phyloP scores from a whole-genome alignment of 1,140 invertebrate species.

The Atta colombica region DNA sequence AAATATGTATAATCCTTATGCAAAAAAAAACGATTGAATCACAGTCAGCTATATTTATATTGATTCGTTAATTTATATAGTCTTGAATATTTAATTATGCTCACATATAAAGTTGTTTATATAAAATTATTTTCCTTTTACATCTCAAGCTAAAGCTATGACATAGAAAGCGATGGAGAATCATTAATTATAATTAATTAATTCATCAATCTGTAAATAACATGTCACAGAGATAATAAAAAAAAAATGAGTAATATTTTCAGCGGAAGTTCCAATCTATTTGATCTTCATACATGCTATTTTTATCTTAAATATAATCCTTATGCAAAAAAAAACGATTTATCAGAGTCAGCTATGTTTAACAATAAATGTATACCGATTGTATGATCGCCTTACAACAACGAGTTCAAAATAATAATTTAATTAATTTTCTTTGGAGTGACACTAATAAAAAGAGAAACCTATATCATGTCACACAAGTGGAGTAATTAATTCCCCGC shows the following conservation, averaged over 20 bases:
- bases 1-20: not conserved
- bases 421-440: not conserved
- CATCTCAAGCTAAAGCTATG: not conserved
- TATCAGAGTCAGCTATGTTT: not conserved
- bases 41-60: not conserved
- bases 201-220: constrained; percentile 22
- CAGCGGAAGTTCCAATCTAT: not conserved
- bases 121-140: not conserved
- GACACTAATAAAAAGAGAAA: constrained; percentile 8
- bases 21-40: not conserved
- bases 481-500: not conserved
- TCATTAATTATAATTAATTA: constrained; percentile 12
- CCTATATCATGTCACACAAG: not conserved
- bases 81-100: not conserved
- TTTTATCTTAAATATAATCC: not conserved
- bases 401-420: not conserved
- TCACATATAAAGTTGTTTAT: not conserved
- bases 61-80: not conserved
- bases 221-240: not conserved
- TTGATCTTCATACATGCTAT: not conserved
- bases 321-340: not conserved
- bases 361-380: not conserved
- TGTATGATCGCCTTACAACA: not conserved
- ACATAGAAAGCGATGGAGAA: not conserved
- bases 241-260: not conserved